phyloP scores from a whole-genome alignment of 2,797 vertebrate species.

The Rhadinocentrus ornatus region DNA sequence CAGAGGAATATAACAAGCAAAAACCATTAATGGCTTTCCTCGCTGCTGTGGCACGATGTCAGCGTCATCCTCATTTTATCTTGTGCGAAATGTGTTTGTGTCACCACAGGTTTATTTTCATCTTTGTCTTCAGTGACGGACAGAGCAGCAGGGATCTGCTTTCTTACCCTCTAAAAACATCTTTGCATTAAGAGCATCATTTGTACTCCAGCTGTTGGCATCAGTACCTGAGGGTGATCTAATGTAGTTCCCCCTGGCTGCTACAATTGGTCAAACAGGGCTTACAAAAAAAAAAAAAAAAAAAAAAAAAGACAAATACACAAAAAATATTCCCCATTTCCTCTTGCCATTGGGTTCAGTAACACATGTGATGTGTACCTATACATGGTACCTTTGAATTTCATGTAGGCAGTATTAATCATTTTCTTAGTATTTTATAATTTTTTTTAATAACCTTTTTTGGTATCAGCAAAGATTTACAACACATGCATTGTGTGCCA shows the following conservation, averaged over 20 bases:
- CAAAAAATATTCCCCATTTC: background rate
- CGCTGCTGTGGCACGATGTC: constrained; percentile 32
- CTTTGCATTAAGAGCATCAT: constrained; percentile 36
- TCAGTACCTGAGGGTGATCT: constrained; percentile 36
- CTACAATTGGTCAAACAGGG: constrained; percentile 19
- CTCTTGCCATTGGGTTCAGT: constrained; percentile 1
- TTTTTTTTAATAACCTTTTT: too few relatives aligned
- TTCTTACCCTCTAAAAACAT: constrained; percentile 28
- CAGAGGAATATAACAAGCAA: constrained; percentile 39
- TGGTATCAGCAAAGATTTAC: too few relatives aligned
- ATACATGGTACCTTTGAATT: too few relatives aligned
- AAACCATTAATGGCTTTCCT: constrained; percentile 50
- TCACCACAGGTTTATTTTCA: constrained; percentile 53
- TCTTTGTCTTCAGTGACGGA: constrained; percentile 28
- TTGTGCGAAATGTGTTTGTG: constrained; percentile 50
- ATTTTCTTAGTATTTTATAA: too few relatives aligned
- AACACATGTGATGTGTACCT: background rate
- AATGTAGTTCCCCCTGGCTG: constrained; percentile 15
- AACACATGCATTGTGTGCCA: too few relatives aligned
- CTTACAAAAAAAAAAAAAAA: background rate
- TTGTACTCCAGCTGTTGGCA: constrained; percentile 48
- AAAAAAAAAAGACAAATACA: background rate
- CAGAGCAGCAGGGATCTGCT: constrained; percentile 18
- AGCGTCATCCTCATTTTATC: constrained; percentile 44
- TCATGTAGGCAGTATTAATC: too few relatives aligned